Evolutionary conservation across 2,797 vertebrate genomes (phyloP), one percentile per base, ranked within the genome.

Genomic region (Molossus alvarezi): DNA sequence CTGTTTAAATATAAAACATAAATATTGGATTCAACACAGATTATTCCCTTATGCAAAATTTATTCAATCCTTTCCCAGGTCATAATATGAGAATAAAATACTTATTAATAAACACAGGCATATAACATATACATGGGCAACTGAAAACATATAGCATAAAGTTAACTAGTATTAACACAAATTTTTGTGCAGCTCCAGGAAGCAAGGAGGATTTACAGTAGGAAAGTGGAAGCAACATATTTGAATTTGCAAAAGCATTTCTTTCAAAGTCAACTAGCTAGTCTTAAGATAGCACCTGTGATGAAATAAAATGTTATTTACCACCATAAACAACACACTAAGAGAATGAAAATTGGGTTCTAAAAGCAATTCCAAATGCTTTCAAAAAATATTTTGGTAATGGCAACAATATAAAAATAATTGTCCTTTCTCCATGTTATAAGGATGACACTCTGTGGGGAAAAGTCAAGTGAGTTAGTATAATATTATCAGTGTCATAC

Each of bases 1-100:
- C 15, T 96, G 1, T 45, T 3, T 37, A 57, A 60, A 48, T 37
- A 21, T 13, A 84, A 33, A 90, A 58, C 60, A 69, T 64, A 53
- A 91, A 60, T 77, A 84, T 45, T 85, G 69, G 25, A 90, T 37
- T 92, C 5, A 90, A 37, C 3, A 2, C 14, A 93, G 20, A 75
- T 75, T 73, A 91, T 75, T 93, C 53, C 33, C 58, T 87, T 95
- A 77, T 75, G 82, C 45, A 75, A 96, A 95, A 91, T 86, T 58
- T 67, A 79, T 95, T 67, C n/a, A 87, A 73, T 62, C 62, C 8
- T 91, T 87, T 94, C 65, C 20, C 21, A 86, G 41, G n/a, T 93
- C 88, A 73, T 69, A 67, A 37, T 8, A 69, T 81, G 21, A 92
- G 37, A 92, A 86, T 48, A 85, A 90, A 84, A 75, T 71, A 79